Evolutionary conservation across 2,113 vertebrate genomes (phyloP).

Genomic region (Tetrao urogallus): DNA sequence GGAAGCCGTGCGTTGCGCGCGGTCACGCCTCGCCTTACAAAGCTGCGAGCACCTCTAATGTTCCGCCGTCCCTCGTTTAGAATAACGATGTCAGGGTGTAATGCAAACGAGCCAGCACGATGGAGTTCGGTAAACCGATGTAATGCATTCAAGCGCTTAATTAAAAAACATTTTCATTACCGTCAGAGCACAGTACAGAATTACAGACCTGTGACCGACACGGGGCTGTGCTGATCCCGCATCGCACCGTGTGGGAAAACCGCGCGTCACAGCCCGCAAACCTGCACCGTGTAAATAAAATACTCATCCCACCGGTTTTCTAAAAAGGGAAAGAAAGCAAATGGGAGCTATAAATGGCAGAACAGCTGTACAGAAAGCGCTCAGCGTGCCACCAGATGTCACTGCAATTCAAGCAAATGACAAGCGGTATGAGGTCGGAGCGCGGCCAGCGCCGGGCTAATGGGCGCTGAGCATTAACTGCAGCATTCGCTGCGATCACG

Average conservation of each 20-base stretch:
- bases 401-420: neutral
- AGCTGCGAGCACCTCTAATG: too few species aligned
- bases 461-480: neutral
- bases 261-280: neutral
- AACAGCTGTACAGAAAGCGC: neutral
- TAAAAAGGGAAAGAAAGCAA: neutral
- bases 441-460: fast-evolving
- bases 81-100: fast-evolving
- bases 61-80: too few species aligned
- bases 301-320: neutral
- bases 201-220: too few species aligned
- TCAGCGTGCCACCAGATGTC: slow-evolving; percentile 42
- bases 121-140: fast-evolving
- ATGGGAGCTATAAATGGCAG: neutral
- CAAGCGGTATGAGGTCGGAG: neutral
- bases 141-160: too few species aligned
- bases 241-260: neutral
- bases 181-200: too few species aligned
- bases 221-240: too few species aligned
- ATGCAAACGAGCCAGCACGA: fast-evolving
- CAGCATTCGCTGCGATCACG: neutral
- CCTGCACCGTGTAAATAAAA: neutral
- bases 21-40: too few species aligned
- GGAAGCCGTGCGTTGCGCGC: too few species aligned
- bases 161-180: neutral